phyloP scores from a whole-genome alignment of 2,113 vertebrate species.

The Hippocampus mohnikei region DNA sequence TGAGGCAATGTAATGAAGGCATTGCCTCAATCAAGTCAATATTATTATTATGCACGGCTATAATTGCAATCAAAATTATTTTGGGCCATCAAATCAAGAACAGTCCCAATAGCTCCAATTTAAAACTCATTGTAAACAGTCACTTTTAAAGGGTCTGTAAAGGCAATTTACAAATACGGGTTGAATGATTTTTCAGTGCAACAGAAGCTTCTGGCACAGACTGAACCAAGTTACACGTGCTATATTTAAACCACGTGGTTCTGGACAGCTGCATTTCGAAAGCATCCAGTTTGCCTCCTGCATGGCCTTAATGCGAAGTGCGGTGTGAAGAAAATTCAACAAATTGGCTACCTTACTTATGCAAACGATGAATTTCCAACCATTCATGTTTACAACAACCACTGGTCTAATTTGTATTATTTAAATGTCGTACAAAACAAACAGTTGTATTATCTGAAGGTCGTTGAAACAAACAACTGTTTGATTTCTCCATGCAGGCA shows the following conservation, averaged over 20 bases:
- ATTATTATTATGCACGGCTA: too few species aligned
- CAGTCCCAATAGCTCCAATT: too few species aligned
- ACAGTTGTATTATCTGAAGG: neutral
- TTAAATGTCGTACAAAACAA: neutral
- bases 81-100: too few species aligned
- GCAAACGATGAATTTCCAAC: neutral
- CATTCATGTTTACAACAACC: neutral
- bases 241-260: constrained; percentile 38
- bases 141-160: too few species aligned
- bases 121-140: too few species aligned
- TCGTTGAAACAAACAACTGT: neutral
- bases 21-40: too few species aligned
- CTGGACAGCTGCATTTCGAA: constrained; percentile 42
- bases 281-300: neutral
- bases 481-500: neutral
- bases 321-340: neutral
- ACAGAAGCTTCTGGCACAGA: too few species aligned
- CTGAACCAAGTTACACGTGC: neutral
- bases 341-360: neutral
- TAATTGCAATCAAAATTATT: too few species aligned
- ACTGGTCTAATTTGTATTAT: neutral
- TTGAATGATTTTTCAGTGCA: too few species aligned
- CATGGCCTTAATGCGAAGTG: neutral
- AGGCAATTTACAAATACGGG: too few species aligned
- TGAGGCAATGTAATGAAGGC: too few species aligned